Evolutionary conservation across 1,140 invertebrate genomes (phyloP), one percentile per base, ranked within the genome.

Genomic region (Anoplophora glabripennis): DNA sequence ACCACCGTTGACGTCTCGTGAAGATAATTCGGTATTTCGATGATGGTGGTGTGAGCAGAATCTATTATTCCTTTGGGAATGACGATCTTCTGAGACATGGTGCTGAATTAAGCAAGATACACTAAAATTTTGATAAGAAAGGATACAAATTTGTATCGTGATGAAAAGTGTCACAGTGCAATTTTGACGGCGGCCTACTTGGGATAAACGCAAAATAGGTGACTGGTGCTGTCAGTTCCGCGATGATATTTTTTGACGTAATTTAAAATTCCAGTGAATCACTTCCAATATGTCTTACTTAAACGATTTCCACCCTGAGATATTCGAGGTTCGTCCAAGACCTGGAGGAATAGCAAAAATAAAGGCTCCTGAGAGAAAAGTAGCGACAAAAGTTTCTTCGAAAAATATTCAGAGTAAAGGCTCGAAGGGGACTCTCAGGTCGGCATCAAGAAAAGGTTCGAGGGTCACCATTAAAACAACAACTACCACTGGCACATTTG

Each of bases 261-360:
- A n/a, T 4, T n/a, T 14, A 40, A 45, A 45, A 45, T 45, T 15
- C 17, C 44, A 15, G 44, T 15, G 18, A 45, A 11, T 11, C 10
- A 15, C 18, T 17, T 45, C 44, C 17, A 34, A 42, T 12, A 54
- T 54, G 52, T 12, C 38, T 11, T 54, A 54, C n/a, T 34, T 54
- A 15, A 61, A 51, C 28, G 40, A 41, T 35, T 55, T 35, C 11
- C 42, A 61, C 34, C 59, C 59, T 3, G 59, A 61, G 38, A 34
- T 61, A 15, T 55, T 61, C 36, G 34, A 33, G 11, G 46, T 21
- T 18, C n/a, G 49, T 15, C 59, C 59, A n/a, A 38, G 59, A 55
- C 44, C 59, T 38, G 59, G 59, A 41, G 59, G 59, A 15, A 49
- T 61, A 12, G 59, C 59, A 36, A 61, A 61, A 18, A 61, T 61